Evolutionary conservation across 2,113 vertebrate genomes (phyloP).

Genomic region (Rhinopithecus roxellana): DNA sequence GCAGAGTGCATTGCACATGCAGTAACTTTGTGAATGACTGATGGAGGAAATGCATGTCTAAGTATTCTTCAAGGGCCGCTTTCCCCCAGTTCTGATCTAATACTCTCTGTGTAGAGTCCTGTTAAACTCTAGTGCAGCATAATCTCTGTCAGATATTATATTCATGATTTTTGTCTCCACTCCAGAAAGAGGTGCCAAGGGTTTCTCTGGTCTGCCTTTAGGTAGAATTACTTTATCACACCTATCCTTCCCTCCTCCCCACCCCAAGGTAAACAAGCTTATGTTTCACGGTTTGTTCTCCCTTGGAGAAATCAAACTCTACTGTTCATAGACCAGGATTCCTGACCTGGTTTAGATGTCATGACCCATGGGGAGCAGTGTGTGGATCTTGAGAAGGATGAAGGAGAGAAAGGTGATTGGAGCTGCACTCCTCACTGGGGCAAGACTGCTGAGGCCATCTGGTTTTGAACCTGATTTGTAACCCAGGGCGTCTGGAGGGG

Average conservation of each 20-base stretch:
- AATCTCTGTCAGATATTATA: not conserved
- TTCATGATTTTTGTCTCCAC: not conserved
- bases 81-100: not conserved
- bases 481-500: not conserved
- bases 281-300: not conserved
- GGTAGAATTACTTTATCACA: not conserved
- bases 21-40: not conserved
- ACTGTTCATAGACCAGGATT: not conserved
- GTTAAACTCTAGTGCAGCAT: not conserved
- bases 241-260: not conserved
- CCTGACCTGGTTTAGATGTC: not conserved
- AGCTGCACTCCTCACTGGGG: not conserved
- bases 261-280: not conserved
- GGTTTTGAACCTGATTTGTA: not conserved
- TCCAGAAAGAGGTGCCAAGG: not conserved
- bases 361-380: not conserved
- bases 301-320: not conserved
- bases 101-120: not conserved
- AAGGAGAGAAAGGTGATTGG: not conserved
- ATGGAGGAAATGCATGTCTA: not conserved
- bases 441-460: not conserved
- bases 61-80: not conserved
- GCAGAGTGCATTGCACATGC: not conserved
- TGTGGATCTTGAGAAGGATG: not conserved
- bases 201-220: not conserved